Conservation (phyloP, 1,140 invertebrate genomes). For the Nilaparvata lugens region DNA sequence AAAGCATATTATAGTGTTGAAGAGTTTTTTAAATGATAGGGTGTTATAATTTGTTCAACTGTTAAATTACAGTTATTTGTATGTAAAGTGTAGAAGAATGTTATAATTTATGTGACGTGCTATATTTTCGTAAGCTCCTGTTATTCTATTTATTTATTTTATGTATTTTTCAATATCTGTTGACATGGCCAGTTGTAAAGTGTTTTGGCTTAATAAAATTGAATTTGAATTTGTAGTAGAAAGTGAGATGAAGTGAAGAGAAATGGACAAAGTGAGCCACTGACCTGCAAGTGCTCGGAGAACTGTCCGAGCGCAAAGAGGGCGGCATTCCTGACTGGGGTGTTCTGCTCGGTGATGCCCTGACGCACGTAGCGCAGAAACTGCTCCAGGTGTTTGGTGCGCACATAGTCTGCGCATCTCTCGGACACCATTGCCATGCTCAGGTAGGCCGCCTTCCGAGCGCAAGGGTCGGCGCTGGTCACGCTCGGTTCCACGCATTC, state of each 20-base stretch:
- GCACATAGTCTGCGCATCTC: conserved; percentile 68
- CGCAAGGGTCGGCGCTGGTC: conserved; percentile 44
- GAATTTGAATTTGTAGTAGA: too few species aligned
- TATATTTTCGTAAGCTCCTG: too few species aligned
- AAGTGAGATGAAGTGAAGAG: not conserved
- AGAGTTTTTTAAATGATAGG: too few species aligned
- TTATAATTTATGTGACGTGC: too few species aligned
- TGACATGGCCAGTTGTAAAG: too few species aligned
- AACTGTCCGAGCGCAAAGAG: conserved; percentile 76
- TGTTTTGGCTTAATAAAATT: too few species aligned
- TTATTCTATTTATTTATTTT: too few species aligned
- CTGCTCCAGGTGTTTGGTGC: conserved; percentile 56
- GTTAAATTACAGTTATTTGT: too few species aligned
- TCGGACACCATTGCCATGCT: conserved; percentile 66
- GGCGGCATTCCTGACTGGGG: conserved; percentile 59
- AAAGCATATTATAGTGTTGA: too few species aligned
- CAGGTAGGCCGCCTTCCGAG: conserved; percentile 60
- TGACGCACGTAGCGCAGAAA: conserved; percentile 59
- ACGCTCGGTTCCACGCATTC: conserved; percentile 51
- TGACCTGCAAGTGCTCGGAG: conserved; percentile 64
- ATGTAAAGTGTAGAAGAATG: too few species aligned
- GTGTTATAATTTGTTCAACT: too few species aligned
- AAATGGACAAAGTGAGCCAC: not conserved
- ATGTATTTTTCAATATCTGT: too few species aligned
- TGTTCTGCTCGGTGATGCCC: conserved; percentile 53